phyloP scores from a whole-genome alignment of 1,140 invertebrate genomes.

The Melipona quadrifasciata region DNA sequence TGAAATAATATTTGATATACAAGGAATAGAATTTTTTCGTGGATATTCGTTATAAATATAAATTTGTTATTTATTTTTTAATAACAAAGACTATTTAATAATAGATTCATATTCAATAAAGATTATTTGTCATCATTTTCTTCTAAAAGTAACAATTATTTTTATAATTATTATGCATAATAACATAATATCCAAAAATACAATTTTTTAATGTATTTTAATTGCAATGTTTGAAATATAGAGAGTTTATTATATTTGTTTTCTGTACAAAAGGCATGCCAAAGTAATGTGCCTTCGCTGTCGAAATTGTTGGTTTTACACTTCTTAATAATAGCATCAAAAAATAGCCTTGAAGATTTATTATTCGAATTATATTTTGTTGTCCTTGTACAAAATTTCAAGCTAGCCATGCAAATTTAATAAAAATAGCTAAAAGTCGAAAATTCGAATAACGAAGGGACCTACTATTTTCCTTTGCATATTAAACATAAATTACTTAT shows the following conservation, averaged over 20 bases:
- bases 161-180: not conserved
- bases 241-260: not conserved
- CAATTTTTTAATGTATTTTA: not conserved
- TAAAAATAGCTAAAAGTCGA: not conserved
- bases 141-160: not conserved
- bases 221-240: not conserved
- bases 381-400: not conserved
- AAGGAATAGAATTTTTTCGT: not conserved
- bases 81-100: not conserved
- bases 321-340: not conserved
- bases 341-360: not conserved
- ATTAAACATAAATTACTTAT: not conserved
- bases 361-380: not conserved
- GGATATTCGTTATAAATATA: not conserved
- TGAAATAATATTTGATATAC: not conserved
- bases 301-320: not conserved
- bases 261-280: not conserved
- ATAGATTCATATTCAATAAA: not conserved
- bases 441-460: slow-evolving; percentile 1
- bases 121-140: not conserved
- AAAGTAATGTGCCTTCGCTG: not conserved
- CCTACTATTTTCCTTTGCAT: slow-evolving; percentile 10
- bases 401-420: not conserved
- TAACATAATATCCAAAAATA: not conserved
- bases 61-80: not conserved